Conservation (phyloP, 1,140 invertebrate species). For the Cylas formicarius region DNA sequence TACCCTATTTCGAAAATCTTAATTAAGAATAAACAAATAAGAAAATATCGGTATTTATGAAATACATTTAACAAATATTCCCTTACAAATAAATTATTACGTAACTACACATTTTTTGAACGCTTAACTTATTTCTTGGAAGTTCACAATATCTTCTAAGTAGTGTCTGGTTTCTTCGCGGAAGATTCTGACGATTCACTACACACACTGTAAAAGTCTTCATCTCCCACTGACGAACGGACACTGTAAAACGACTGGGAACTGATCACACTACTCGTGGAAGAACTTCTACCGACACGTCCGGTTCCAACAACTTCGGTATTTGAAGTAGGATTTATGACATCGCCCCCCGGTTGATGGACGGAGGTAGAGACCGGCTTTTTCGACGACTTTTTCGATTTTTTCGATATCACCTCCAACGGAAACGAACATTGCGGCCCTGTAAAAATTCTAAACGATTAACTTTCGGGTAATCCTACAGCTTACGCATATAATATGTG, state of each 20-base stretch:
- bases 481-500: too few species aligned
- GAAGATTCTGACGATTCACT: slow-evolving; percentile 24
- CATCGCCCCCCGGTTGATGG: slow-evolving; percentile 1
- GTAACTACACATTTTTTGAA: too few species aligned
- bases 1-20: too few species aligned
- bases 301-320: background rate
- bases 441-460: too few species aligned
- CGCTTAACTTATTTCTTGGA: too few species aligned
- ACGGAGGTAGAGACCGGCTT: background rate
- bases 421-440: too few species aligned
- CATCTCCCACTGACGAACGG: slow-evolving; percentile 8
- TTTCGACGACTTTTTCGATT: slow-evolving; percentile 4
- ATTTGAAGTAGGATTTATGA: slow-evolving; percentile 8
- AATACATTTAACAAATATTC: too few species aligned
- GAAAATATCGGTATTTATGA: too few species aligned
- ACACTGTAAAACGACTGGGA: slow-evolving; percentile 24
- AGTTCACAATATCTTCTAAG: background rate
- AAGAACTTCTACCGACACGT: background rate
- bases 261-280: slow-evolving; percentile 17
- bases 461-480: too few species aligned
- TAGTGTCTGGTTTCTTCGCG: background rate
- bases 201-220: slow-evolving; percentile 27
- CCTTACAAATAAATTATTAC: too few species aligned
- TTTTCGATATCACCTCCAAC: background rate
- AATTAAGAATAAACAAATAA: too few species aligned